phyloP scores from a whole-genome alignment of 2,888 invertebrate species.

The Blastobasis adustella region DNA sequence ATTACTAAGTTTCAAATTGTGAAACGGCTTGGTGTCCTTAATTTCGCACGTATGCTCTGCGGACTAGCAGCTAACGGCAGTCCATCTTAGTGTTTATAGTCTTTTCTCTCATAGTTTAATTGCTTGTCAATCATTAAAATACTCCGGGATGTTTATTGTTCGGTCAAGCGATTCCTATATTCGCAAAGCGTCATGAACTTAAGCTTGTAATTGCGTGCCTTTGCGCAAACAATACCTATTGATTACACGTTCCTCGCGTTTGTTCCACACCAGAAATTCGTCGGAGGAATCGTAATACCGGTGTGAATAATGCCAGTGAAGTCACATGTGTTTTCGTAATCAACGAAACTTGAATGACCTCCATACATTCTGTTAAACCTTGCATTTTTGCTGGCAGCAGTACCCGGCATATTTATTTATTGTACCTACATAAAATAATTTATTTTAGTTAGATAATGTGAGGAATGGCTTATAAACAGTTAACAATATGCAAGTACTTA shows the following conservation, averaged over 20 bases:
- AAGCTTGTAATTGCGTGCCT: background rate
- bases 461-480: too few relatives aligned
- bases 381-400: too few relatives aligned
- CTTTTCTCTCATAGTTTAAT: background rate
- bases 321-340: background rate
- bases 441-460: too few relatives aligned
- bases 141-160: background rate
- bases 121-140: background rate
- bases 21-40: background rate
- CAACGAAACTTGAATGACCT: background rate
- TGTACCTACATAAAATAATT: too few relatives aligned
- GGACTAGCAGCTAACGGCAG: background rate
- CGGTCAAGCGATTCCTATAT: too few relatives aligned
- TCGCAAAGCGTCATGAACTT: too few relatives aligned
- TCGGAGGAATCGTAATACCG: too few relatives aligned
- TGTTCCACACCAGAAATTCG: too few relatives aligned
- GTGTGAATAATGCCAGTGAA: background rate
- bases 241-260: slow-evolving; percentile 1
- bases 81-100: background rate
- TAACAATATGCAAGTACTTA: too few relatives aligned
- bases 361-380: too few relatives aligned
- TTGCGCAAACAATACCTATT: slow-evolving; percentile 6
- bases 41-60: background rate
- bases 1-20: background rate
- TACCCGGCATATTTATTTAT: too few relatives aligned